These are phyloP conservation scores for Acrocephalus arundinaceus DNA, from an alignment of 2,113 vertebrate genomes.

Conservation along the genomic window DNA sequence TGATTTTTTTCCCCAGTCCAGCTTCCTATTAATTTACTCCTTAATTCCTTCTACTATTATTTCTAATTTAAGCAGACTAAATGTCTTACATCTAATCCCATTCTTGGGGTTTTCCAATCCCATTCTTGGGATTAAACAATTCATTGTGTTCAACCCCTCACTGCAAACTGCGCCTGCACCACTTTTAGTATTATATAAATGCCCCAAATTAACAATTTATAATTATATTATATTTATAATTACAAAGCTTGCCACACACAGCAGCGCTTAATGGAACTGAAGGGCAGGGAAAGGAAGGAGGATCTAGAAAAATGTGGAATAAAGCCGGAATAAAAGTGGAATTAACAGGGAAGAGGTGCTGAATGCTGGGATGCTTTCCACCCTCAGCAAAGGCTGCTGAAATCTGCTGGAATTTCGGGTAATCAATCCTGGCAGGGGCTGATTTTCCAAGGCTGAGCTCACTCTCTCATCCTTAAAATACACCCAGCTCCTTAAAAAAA, in stretches of 20 bases:
- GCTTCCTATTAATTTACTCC: neutral
- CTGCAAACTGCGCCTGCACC: neutral
- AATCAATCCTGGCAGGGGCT: neutral
- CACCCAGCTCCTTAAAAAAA: neutral
- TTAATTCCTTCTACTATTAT: neutral
- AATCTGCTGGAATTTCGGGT: rapidly evolving
- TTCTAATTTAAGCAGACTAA: neutral
- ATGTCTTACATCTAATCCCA: neutral
- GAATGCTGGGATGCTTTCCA: neutral
- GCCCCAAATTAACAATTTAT: neutral
- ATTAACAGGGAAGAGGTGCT: neutral
- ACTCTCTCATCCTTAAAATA: neutral
- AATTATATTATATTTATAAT: neutral
- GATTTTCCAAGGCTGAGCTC: neutral
- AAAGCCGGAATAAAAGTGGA: neutral
- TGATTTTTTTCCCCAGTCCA: neutral
- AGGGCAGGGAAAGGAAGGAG: neutral
- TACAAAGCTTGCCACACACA: neutral
- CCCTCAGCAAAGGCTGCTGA: neutral
- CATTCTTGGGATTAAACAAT: neutral
- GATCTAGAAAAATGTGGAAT: neutral
- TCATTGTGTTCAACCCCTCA: neutral
- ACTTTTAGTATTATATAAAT: neutral
- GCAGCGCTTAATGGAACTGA: neutral
- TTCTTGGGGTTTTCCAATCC: neutral